A percentile compares a stretch with the other conserved stretches of the same genome.
These are phyloP conservation scores for Drosophila lacteicornis DNA, from an alignment of 1,140 invertebrate genomes.

Conservation along the genomic window DNA sequence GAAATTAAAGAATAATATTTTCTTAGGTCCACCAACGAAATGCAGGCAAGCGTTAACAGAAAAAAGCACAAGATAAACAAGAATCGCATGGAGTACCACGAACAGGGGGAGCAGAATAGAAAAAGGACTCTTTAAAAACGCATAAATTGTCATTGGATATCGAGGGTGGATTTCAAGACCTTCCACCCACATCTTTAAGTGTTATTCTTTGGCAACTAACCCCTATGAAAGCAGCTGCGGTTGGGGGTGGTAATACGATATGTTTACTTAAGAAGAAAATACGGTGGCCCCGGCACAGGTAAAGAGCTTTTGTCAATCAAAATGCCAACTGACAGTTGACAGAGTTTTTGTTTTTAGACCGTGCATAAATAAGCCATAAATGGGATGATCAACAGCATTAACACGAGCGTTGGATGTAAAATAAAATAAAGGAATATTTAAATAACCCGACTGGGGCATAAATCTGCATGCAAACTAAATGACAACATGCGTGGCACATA, in stretches of 20 bases:
- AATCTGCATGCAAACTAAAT: constrained; percentile 78
- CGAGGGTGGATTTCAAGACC: constrained; percentile 13
- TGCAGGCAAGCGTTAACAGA: constrained; percentile 70
- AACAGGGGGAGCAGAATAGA: constrained; percentile 3
- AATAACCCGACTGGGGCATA: constrained; percentile 66
- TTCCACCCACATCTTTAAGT: constrained; percentile 62
- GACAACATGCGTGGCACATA: constrained; percentile 54
- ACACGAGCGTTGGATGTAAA: constrained; percentile 8
- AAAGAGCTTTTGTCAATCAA: constrained; percentile 56
- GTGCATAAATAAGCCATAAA: constrained; percentile 74
- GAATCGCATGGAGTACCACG: neutral
- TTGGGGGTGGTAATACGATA: constrained; percentile 63
- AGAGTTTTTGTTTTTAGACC: constrained; percentile 70
- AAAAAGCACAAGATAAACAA: constrained; percentile 45
- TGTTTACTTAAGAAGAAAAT: constrained; percentile 57
- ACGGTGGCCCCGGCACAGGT: constrained; percentile 34
- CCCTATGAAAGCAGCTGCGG: constrained; percentile 21
- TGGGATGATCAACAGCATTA: constrained; percentile 35
- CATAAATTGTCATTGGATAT: constrained; percentile 71
- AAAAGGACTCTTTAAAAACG: constrained; percentile 71
- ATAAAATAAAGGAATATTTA: constrained; percentile 66
- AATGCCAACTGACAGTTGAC: constrained; percentile 67
- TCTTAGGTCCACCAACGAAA: constrained; percentile 65
- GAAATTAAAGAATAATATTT: constrained; percentile 81
- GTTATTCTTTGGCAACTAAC: constrained; percentile 73